Percentiles rank a stretch among this genome's conserved stretches.
phyloP scores from a whole-genome alignment of 2,113 vertebrate genomes.

The Odontophorus gujanensis region DNA sequence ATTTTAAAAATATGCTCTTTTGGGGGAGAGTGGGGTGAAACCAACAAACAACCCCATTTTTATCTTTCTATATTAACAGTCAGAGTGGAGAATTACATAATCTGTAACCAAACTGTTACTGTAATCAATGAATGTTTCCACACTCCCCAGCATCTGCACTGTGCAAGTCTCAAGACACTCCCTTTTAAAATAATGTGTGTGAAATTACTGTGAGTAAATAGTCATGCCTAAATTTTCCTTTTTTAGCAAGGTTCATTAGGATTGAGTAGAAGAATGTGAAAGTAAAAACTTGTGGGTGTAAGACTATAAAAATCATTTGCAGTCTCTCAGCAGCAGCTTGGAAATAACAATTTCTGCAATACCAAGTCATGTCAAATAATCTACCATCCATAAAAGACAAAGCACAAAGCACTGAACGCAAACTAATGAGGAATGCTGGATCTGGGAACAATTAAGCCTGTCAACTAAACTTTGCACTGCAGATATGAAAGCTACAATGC shows the following conservation, averaged over 20 bases:
- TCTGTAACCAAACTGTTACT: neutral
- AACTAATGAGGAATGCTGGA: constrained; percentile 49
- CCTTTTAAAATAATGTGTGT: constrained; percentile 9
- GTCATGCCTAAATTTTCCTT: constrained; percentile 56
- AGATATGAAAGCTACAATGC: constrained; percentile 21
- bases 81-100: neutral
- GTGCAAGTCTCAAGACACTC: neutral
- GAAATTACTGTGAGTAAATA: constrained; percentile 17
- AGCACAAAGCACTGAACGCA: neutral
- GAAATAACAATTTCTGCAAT: constrained; percentile 49
- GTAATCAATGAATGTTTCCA: neutral
- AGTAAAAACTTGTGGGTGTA: constrained; percentile 33
- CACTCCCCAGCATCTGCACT: neutral
- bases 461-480: neutral
- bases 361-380: constrained; percentile 53
- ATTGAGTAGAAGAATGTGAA: constrained; percentile 25
- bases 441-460: constrained; percentile 27
- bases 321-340: constrained; percentile 44
- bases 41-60: neutral
- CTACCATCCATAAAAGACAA: constrained; percentile 42
- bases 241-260: constrained; percentile 41
- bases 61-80: neutral
- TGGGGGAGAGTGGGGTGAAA: neutral
- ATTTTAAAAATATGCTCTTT: neutral
- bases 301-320: constrained; percentile 47